A percentile compares a stretch with the other conserved stretches of the same genome.
Evolutionary conservation across 1,140 invertebrate species (phyloP).

Genomic region (Orchesella cincta): DNA sequence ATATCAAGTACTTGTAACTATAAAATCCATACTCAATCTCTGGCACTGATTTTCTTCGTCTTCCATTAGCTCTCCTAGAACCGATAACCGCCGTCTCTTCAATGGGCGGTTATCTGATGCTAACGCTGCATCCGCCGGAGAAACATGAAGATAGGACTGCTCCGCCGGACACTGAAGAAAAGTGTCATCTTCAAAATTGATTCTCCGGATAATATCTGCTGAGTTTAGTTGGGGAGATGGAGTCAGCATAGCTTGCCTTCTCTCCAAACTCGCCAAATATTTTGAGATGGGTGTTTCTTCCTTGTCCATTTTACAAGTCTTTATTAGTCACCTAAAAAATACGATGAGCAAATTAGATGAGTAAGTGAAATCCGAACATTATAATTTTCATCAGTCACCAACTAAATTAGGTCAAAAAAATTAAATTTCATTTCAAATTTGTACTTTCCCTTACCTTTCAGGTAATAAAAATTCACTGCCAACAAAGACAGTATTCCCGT

Average conservation of each 20-base stretch:
- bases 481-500: too few species aligned
- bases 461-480: too few species aligned
- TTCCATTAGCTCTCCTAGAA: slow-evolving; percentile 30
- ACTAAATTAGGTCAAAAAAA: too few species aligned
- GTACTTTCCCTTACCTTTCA: too few species aligned
- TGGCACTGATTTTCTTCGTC: slow-evolving; percentile 36
- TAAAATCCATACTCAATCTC: slow-evolving; percentile 35
- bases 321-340: too few species aligned
- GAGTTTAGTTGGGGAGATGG: neutral
- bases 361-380: too few species aligned
- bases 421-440: too few species aligned
- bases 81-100: neutral
- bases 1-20: neutral
- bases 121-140: neutral
- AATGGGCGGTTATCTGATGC: neutral
- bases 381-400: too few species aligned
- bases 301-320: slow-evolving; percentile 30
- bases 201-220: neutral
- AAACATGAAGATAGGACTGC: slow-evolving; percentile 36
- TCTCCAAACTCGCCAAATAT: slow-evolving; percentile 41
- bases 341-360: too few species aligned
- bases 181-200: slow-evolving; percentile 47
- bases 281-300: slow-evolving; percentile 44
- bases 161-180: slow-evolving; percentile 30
- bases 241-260: slow-evolving; percentile 14